Percentiles rank a stretch among this genome's conserved stretches.
phyloP scores from a whole-genome alignment of 2,888 invertebrate species.

The Lasioglossum figueresi region DNA sequence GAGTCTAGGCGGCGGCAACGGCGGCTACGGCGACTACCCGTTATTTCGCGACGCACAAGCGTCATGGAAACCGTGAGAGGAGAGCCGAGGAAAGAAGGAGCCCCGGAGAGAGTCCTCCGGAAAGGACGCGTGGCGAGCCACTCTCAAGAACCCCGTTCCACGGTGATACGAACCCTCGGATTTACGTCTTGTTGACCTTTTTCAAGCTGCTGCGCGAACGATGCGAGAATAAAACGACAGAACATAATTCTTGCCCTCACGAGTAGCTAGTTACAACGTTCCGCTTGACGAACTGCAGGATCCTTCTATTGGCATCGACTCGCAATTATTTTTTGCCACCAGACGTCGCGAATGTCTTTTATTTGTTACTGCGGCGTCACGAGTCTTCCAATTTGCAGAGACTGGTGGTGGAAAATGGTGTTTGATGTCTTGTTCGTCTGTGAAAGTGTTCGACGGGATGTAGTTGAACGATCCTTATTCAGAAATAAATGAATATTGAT shows the following conservation, averaged over 20 bases:
- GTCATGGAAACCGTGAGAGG: slow-evolving; percentile 67
- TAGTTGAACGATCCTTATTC: not conserved
- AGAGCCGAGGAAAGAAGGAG: slow-evolving; percentile 68
- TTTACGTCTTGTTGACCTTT: slow-evolving; percentile 78
- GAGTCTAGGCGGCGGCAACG: slow-evolving; percentile 72
- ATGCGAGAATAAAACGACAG: slow-evolving; percentile 28
- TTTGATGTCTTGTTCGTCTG: not conserved
- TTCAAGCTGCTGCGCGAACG: slow-evolving; percentile 53
- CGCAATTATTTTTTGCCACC: not conserved
- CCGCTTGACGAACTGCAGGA: slow-evolving; percentile 15
- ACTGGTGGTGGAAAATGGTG: not conserved
- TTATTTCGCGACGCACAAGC: slow-evolving; percentile 64
- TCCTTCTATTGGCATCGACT: slow-evolving; percentile 9
- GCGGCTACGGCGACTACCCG: slow-evolving; percentile 62
- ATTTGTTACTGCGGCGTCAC: not conserved
- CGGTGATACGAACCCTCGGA: slow-evolving; percentile 50
- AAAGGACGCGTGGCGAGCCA: slow-evolving; percentile 44
- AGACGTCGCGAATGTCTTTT: not conserved
- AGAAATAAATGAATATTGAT: not conserved
- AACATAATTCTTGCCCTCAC: slow-evolving; percentile 35
- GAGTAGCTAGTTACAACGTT: slow-evolving; percentile 52
- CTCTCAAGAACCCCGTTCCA: slow-evolving; percentile 52
- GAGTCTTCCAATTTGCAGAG: not conserved
- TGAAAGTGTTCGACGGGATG: not conserved
- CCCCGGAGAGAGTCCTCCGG: slow-evolving; percentile 50